Percentiles rank a stretch among this genome's conserved stretches.
Evolutionary conservation across 1,140 invertebrate species (phyloP).

Genomic region (Mercenaria mercenaria): DNA sequence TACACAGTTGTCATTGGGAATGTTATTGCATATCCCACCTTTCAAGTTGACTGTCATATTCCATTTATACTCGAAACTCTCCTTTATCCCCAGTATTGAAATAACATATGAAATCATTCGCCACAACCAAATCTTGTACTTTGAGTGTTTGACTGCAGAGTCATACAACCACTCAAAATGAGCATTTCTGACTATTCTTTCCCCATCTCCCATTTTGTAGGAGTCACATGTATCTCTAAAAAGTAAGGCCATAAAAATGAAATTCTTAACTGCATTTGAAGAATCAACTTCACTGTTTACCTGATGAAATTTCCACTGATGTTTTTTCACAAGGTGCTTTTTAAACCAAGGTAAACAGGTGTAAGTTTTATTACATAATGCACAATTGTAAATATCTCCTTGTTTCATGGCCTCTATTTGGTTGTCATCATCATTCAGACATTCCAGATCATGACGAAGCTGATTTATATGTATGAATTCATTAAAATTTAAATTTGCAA

Average conservation of each 20-base stretch:
- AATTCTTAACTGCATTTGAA: too few relatives aligned
- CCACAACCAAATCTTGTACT: slow-evolving; percentile 56
- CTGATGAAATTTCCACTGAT: too few relatives aligned
- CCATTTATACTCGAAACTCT: slow-evolving; percentile 52
- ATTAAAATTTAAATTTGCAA: not conserved
- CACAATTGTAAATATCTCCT: slow-evolving; percentile 11
- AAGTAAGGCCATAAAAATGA: too few relatives aligned
- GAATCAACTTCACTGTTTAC: too few relatives aligned
- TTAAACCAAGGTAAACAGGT: slow-evolving; percentile 26
- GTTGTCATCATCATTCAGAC: not conserved
- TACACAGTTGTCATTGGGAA: slow-evolving; percentile 63
- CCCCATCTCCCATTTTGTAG: slow-evolving; percentile 61
- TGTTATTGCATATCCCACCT: slow-evolving; percentile 60
- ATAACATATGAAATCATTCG: slow-evolving; percentile 16
- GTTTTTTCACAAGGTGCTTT: not conserved
- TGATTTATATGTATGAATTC: not conserved
- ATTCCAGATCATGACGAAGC: not conserved
- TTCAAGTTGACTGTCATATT: not conserved
- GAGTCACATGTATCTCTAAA: slow-evolving; percentile 54
- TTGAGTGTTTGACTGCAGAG: slow-evolving; percentile 21
- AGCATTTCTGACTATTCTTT: slow-evolving; percentile 61
- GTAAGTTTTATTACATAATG: slow-evolving; percentile 42
- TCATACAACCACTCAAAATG: slow-evolving; percentile 56
- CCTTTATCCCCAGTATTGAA: not conserved
- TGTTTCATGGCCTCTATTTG: slow-evolving; percentile 52